phyloP scores from a whole-genome alignment of 2,113 vertebrate species.

The Thryonomys swinderianus region DNA sequence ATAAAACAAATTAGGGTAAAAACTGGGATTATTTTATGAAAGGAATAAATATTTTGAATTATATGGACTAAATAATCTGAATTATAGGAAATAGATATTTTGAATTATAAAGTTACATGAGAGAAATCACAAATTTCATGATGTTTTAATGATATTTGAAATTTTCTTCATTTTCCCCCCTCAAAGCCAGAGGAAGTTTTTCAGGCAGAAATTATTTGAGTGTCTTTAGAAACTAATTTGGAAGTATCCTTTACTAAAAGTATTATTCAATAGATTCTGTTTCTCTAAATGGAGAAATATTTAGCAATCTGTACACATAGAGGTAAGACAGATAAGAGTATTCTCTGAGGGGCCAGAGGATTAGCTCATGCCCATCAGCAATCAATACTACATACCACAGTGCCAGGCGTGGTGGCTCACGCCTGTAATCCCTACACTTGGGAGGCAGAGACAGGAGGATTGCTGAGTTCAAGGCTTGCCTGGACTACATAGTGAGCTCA shows the following conservation, averaged over 20 bases:
- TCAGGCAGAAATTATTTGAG: slow-evolving; percentile 30
- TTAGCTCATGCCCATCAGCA: too few relatives aligned
- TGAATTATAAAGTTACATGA: slow-evolving; percentile 38
- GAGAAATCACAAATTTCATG: slow-evolving; percentile 18
- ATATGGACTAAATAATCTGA: slow-evolving; percentile 37
- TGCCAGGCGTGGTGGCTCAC: too few relatives aligned
- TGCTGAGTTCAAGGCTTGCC: too few relatives aligned
- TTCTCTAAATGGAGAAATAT: slow-evolving; percentile 14
- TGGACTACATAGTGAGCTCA: too few relatives aligned
- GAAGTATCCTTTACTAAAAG: slow-evolving; percentile 10
- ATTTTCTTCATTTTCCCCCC: slow-evolving; percentile 27
- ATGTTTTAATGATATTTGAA: slow-evolving; percentile 47
- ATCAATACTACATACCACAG: too few relatives aligned
- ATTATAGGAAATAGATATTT: slow-evolving; percentile 59
- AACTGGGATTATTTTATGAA: background rate
- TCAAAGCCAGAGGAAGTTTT: slow-evolving; percentile 61
- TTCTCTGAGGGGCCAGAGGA: too few relatives aligned
- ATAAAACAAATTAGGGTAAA: slow-evolving; percentile 40
- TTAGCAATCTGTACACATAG: slow-evolving; percentile 3
- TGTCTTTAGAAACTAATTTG: slow-evolving; percentile 60
- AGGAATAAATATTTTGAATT: background rate
- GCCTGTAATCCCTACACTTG: too few relatives aligned
- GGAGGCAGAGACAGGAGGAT: too few relatives aligned
- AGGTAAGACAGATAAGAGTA: slow-evolving; percentile 50
- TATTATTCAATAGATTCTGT: slow-evolving; percentile 35